Base-by-base conservation (phyloP, 2,888 invertebrate species). In the Masnerella sp. region DNA sequence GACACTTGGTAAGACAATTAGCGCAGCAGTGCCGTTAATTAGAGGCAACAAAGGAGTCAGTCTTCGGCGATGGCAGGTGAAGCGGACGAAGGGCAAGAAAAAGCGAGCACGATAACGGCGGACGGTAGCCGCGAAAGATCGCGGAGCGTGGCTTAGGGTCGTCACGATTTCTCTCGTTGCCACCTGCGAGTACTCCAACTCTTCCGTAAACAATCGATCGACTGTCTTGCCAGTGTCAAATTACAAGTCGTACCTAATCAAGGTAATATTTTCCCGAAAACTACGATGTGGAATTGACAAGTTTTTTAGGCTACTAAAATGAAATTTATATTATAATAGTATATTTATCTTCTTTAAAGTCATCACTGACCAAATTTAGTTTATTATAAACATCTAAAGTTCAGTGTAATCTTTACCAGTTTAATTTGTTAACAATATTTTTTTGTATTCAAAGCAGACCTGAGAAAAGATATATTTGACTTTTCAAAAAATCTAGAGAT, bases 1-100 rank as follows among this genome's bases (percentile, higher is more conserved):
- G 15, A 49, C 40, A 30, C 18, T 61, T 43, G 38, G 25, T 14
- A 22, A 32, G 51, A 78, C 77, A 80, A 81, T 81, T 81, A 81
- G 79, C 78, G 77, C 77, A 47, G 49, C 52, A 59, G 73, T 49
- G 75, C 45, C 70, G 78, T 81, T 81, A 82, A 82, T 81, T 79
- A 81, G 78, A 78, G 70, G 68, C 74, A 76, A 76, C 76, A 54
- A 71, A 40, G 49, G 42, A 62, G 38, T 36, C 7, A 30, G 38
- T 49, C 20, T 45, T 43, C 36, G 38, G 64, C 51, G 11, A 74
- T 75, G 67, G 68, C 38, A 69, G 73, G 45, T 75, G 67, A 65
- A 69, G 52, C 67, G 61, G 38, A 22, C 11, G 45, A 47, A 30
- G 49, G 51, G 51, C 40, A 25, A 43, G 20, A 62, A n/a, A 45